These are phyloP conservation scores for Campylomormyrus numenius DNA, from an alignment of 2,113 vertebrate genomes.

Conservation along the genomic window DNA sequence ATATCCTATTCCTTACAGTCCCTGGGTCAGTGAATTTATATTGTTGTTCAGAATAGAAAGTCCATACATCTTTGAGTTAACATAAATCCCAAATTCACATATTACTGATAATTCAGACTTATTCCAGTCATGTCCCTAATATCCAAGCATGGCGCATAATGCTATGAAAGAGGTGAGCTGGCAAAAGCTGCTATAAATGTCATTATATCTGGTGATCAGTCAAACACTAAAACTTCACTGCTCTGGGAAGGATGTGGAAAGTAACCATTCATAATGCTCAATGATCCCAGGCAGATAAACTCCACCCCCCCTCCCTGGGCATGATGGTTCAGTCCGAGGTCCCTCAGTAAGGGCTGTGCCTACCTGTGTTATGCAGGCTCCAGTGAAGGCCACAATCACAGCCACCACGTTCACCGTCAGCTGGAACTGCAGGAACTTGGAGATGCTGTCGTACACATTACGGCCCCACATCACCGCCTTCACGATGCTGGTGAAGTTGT, in stretches of 20 bases:
- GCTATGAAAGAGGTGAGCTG: neutral
- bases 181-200: neutral
- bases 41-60: neutral
- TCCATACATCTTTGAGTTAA: neutral
- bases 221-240: neutral
- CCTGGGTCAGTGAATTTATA: neutral
- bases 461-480: conserved; percentile 99
- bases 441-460: conserved; percentile 95
- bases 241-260: neutral
- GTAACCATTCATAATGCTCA: neutral
- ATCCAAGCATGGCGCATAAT: neutral
- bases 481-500: conserved; percentile 94
- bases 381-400: conserved; percentile 93
- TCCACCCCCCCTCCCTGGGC: neutral
- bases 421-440: conserved; percentile 97
- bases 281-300: neutral
- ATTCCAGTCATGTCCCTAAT: neutral
- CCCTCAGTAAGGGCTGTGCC: conserved; percentile 10
- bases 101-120: neutral
- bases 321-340: neutral
- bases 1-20: neutral
- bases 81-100: neutral
- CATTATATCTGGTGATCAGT: neutral
- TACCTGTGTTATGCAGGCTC: conserved; percentile 94
- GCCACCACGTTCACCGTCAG: conserved; percentile 93